Conservation (phyloP, 2,797 vertebrate genomes). For the Enteromius argenteus region DNA sequence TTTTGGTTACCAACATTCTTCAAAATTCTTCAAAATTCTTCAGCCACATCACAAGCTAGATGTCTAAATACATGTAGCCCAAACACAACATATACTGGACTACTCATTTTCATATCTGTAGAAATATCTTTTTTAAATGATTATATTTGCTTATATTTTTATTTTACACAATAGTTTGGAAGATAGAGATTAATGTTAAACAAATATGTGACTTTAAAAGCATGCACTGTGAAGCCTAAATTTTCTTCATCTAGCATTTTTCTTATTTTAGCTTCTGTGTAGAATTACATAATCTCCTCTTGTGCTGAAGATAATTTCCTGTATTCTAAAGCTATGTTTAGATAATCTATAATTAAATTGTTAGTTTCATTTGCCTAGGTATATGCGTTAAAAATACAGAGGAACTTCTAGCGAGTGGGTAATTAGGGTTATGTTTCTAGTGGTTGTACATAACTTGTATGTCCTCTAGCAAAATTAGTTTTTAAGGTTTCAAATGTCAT, state of each 20-base stretch:
- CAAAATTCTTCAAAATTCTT: background rate
- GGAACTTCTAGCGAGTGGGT: background rate
- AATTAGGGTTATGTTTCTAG: constrained; percentile 25
- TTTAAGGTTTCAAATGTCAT: constrained; percentile 40
- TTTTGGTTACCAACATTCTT: background rate
- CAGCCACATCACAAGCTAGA: background rate
- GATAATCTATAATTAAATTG: background rate
- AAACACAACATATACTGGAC: background rate
- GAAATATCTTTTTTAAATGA: no score
- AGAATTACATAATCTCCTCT: background rate
- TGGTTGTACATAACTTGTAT: constrained; percentile 11
- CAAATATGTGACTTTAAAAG: background rate
- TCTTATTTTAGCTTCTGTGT: background rate
- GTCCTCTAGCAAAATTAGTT: constrained; percentile 11
- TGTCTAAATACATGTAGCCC: background rate
- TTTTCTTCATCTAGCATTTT: background rate
- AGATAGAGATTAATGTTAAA: background rate
- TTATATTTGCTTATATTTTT: background rate
- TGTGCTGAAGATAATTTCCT: background rate
- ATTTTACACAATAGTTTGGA: background rate
- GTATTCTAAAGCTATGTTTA: background rate
- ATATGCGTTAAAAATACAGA: background rate
- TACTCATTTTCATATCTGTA: background rate
- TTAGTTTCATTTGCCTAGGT: background rate
- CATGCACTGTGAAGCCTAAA: background rate